Base-by-base conservation (phyloP, 2,797 vertebrate species). In the Cygnus olor region DNA sequence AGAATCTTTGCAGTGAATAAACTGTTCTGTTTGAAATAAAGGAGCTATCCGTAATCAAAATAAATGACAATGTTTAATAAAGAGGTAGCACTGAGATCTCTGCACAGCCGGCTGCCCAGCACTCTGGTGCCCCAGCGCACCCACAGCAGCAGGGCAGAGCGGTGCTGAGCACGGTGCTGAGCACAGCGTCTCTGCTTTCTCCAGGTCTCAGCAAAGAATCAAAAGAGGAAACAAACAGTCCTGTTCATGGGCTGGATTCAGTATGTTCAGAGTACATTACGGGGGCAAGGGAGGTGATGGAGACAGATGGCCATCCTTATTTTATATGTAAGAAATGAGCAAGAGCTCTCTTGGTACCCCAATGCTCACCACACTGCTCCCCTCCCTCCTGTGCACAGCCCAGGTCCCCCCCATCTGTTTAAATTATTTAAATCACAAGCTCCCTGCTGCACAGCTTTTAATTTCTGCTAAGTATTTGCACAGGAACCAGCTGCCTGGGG, bases 1-100 rank as follows among this genome's bases (percentile, higher is more conserved):
- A 76, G 88, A 60, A 34, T 10, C 28, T 68, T 88, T 74, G 81
- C 95, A 73, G 69, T 88, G 68, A 97, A 60, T 95, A 74, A 94
- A 88, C 47, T 60, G 44, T 92, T 88, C 89, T 95, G 82, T 95
- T 93, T 95, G 85, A 96, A 93, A 85, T 94, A 92, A 88, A 92
- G 53, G 65, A 82, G 69, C 42, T 94, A 30, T 89, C 90, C 6
- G 6, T 96, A 93, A 93, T 77, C 73, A 38, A 73, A 94, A 92
- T 96, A 93, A 94, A 91, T 38, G 14, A 80, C 61, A 36, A n/a
- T 40, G 82, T 92, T 94, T 96, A 95, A 70, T 94, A 95, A 70
- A 90, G 68, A 21, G 4, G 20, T 47, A n/a, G 45, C 0, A 0
- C 2, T 58, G 30, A 69, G 16, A 69, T 80, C 78, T 82, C 60